Conservation (phyloP, 2,113 vertebrate genomes). For the Ivindomyrus marchei region DNA sequence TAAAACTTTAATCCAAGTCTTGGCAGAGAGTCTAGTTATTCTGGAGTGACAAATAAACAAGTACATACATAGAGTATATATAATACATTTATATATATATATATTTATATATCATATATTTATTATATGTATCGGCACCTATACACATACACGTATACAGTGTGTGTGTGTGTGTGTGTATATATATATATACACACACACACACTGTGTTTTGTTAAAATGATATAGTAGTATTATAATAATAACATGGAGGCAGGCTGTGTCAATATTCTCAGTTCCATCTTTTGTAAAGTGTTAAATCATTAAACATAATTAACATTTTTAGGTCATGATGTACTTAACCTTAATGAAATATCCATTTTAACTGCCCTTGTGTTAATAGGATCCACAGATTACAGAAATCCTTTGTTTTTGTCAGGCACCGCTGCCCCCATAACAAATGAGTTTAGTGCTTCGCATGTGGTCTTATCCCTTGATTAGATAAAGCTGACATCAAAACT, state of each 20-base stretch:
- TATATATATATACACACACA: too few species aligned
- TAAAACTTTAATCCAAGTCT: not conserved
- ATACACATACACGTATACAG: too few species aligned
- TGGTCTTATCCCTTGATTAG: conserved; percentile 18
- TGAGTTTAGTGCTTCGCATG: not conserved
- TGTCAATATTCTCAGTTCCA: conserved; percentile 8
- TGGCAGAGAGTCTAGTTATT: not conserved
- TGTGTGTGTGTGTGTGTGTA: too few species aligned
- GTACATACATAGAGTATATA: not conserved
- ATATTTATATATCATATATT: too few species aligned
- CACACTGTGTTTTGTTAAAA: not conserved
- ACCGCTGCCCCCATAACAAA: not conserved
- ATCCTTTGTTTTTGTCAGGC: not conserved
- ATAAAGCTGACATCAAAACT: not conserved
- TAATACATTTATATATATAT: not conserved
- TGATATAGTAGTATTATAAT: not conserved
- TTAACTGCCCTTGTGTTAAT: conserved; percentile 21
- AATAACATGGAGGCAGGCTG: not conserved
- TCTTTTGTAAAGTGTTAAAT: not conserved
- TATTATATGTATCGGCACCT: too few species aligned
- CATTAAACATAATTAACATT: conserved; percentile 20
- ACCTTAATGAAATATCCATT: conserved; percentile 20
- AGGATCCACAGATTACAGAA: conserved; percentile 21
- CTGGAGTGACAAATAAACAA: not conserved
- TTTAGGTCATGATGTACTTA: conserved; percentile 18